phyloP scores from a whole-genome alignment of 2,113 vertebrate genomes.

The Odocoileus hemionus region DNA sequence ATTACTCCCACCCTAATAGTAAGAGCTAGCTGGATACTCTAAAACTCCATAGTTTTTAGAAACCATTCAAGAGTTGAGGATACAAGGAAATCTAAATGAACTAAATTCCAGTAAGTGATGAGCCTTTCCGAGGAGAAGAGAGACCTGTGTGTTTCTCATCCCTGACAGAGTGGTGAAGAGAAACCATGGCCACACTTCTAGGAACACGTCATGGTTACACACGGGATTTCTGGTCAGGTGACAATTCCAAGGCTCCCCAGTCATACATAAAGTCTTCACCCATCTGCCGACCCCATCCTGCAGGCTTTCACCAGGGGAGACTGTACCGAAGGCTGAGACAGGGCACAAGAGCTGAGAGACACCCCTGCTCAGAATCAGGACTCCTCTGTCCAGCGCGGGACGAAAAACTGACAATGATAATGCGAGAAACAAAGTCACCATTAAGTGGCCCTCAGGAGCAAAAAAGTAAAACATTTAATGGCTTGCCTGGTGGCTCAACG shows the following conservation, averaged over 20 bases:
- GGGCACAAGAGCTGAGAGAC: rapidly evolving
- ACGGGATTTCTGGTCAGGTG: neutral
- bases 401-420: neutral
- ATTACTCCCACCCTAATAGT: neutral
- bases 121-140: neutral
- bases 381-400: rapidly evolving
- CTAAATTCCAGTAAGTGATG: neutral
- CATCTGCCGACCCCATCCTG: neutral
- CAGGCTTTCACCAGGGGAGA: neutral
- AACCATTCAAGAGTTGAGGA: neutral
- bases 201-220: too few relatives aligned
- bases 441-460: neutral
- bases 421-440: neutral
- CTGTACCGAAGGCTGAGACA: neutral
- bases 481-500: neutral
- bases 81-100: neutral
- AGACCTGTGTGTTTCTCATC: neutral
- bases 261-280: neutral
- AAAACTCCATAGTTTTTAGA: neutral
- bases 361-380: rapidly evolving
- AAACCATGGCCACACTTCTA: neutral
- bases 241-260: neutral
- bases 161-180: neutral
- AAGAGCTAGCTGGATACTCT: neutral
- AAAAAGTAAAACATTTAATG: neutral